Evolutionary conservation across 2,888 invertebrate species (phyloP), one percentile per base, ranked within the genome.

Genomic region (Hypsopygia costalis): DNA sequence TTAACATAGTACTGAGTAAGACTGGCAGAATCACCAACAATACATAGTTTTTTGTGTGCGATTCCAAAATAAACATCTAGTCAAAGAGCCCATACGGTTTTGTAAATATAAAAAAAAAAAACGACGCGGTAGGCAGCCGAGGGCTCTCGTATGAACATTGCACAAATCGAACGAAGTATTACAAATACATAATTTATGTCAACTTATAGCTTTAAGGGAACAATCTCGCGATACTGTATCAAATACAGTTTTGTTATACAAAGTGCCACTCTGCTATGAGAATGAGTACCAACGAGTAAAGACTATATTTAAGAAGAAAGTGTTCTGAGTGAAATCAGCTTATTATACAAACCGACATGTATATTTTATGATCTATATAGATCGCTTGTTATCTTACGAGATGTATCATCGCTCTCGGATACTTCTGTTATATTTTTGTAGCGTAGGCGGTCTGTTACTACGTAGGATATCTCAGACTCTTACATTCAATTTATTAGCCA

Each of bases 131-230:
- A 54, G 43, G 46, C 35, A 56, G 42, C 51, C 43, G 34, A 37
- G 40, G 50, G 41, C 40, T 33, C 36, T 31, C 22, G 11, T 46
- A 51, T 41, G 49, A 65, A 65, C 78, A 76, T 76, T 81, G 83
- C 86, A 82, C 80, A 77, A 78, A 61, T 59, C 42, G 50, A 65
- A 58, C 59, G 57, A 78, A 78, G 78, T 85, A 86, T 85, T 82
- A 77, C 74, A 79, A 73, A 83, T 80, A 79, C 77, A 81, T 76
- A 71, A 66, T 69, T 69, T 74, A 80, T 80, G 80, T 81, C 81
- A 79, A 73, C 68, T 52, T 62, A 71, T 71, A 86, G 86, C 79
- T 81, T 83, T 86, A 86, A 85, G 81, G 68, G 65, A 63, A 55
- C 53, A 64, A 73, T 75, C 68, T 73, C 79, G 71, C 69, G 74